These are phyloP conservation scores for Agrilus biguttatus DNA, from an alignment of 2,888 invertebrate genomes.

Conservation along the genomic window DNA sequence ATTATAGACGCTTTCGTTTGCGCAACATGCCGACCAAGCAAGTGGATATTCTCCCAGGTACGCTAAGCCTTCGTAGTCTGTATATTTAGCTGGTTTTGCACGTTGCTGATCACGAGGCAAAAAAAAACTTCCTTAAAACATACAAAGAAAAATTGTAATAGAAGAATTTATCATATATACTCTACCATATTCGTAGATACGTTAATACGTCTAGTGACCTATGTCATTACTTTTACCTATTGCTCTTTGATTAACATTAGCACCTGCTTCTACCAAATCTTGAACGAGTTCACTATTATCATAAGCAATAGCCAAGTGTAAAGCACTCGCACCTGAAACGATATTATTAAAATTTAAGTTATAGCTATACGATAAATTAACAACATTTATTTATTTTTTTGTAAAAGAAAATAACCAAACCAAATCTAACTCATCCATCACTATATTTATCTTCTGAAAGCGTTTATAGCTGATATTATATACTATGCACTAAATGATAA, in stretches of 20 bases:
- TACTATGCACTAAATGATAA: too few relatives aligned
- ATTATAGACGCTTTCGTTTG: slow-evolving; percentile 95
- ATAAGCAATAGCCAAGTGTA: slow-evolving; percentile 94
- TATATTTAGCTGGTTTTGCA: slow-evolving; percentile 59
- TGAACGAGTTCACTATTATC: slow-evolving; percentile 91
- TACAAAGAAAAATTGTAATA: not conserved
- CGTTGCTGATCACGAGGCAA: slow-evolving; percentile 87
- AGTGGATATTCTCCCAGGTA: slow-evolving; percentile 96
- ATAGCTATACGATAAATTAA: too few relatives aligned
- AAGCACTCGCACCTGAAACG: slow-evolving; percentile 66
- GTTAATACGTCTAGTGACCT: too few relatives aligned
- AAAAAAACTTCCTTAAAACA: slow-evolving; percentile 66
- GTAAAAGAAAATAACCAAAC: too few relatives aligned
- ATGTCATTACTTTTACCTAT: slow-evolving; percentile 43
- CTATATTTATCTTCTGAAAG: too few relatives aligned
- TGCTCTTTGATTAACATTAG: slow-evolving; percentile 84
- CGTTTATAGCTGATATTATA: too few relatives aligned
- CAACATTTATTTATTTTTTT: too few relatives aligned
- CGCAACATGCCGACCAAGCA: slow-evolving; percentile 95
- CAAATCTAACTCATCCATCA: too few relatives aligned
- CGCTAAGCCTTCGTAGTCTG: slow-evolving; percentile 92
- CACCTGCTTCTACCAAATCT: slow-evolving; percentile 83
- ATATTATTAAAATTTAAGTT: slow-evolving; percentile 5
- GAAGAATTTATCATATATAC: not conserved
- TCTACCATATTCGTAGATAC: too few relatives aligned